A percentile compares a stretch with the other conserved stretches of the same genome.
Conservation (phyloP, 2,797 vertebrate species). For the Myotis planiceps region DNA sequence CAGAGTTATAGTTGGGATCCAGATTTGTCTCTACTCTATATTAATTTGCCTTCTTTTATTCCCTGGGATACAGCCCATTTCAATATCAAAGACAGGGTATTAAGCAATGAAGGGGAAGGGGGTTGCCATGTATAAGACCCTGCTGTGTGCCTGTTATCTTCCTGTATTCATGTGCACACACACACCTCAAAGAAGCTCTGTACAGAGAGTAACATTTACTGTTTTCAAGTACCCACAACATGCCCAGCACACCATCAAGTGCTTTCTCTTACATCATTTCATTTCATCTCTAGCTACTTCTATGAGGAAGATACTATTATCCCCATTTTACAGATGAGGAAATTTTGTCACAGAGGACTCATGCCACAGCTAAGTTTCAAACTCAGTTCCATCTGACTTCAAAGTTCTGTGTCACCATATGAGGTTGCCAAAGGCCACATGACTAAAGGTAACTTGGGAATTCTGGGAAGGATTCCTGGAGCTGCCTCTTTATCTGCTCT, state of each 20-base stretch:
- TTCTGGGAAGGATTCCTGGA: background rate
- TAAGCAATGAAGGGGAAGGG: background rate
- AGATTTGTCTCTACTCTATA: background rate
- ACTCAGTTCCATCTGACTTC: background rate
- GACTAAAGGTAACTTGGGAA: background rate
- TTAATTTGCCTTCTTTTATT: background rate
- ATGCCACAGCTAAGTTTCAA: background rate
- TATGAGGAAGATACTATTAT: background rate
- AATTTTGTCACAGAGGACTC: background rate
- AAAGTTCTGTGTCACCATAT: background rate
- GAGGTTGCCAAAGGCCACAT: background rate
- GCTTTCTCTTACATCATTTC: background rate
- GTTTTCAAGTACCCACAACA: background rate
- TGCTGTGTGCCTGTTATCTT: background rate
- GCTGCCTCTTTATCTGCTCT: background rate
- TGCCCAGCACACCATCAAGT: background rate
- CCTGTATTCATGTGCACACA: background rate
- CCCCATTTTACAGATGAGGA: slow-evolving; percentile 19
- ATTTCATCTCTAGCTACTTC: background rate
- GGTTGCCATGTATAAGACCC: background rate
- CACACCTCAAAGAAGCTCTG: background rate
- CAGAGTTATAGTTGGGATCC: background rate
- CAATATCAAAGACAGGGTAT: background rate
- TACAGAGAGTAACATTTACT: background rate
- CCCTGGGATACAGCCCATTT: background rate